Percentiles rank a stretch among this genome's conserved stretches.
Conservation (phyloP, 2,888 invertebrate species). For the Gymnoscelis rufifasciata region DNA sequence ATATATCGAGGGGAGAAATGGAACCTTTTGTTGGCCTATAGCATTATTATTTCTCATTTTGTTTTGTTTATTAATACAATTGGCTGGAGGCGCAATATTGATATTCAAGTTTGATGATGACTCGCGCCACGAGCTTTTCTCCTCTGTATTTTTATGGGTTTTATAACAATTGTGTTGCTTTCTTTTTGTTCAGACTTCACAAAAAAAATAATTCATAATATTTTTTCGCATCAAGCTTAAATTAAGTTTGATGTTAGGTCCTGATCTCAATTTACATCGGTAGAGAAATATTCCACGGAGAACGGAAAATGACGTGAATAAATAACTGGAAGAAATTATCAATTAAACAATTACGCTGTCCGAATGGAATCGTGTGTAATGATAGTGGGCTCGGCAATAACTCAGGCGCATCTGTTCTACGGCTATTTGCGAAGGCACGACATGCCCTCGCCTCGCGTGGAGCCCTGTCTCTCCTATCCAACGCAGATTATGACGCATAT, state of each 20-base stretch:
- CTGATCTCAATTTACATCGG: no score
- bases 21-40: conserved; percentile 79
- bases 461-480: conserved; percentile 21
- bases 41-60: conserved; percentile 80
- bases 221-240: neutral
- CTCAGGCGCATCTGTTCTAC: conserved; percentile 78
- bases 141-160: conserved; percentile 69
- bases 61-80: conserved; percentile 80
- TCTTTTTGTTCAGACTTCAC: conserved; percentile 51
- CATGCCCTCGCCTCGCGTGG: conserved; percentile 42
- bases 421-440: conserved; percentile 77
- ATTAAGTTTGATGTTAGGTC: no score
- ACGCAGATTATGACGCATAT: conserved; percentile 14
- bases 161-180: conserved; percentile 54
- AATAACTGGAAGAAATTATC: conserved; percentile 79
- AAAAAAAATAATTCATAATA: conserved; percentile 37
- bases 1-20: conserved; percentile 76
- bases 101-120: conserved; percentile 80
- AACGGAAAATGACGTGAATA: conserved; percentile 74
- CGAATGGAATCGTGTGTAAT: conserved; percentile 80
- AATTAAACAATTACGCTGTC: conserved; percentile 81
- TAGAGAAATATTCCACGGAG: conserved; percentile 50
- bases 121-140: conserved; percentile 64
- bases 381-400: conserved; percentile 77
- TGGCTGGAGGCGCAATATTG: conserved; percentile 79